Evolutionary conservation across 2,888 invertebrate genomes (phyloP), one percentile per base, ranked within the genome.

Genomic region (Pyrrhia umbra): DNA sequence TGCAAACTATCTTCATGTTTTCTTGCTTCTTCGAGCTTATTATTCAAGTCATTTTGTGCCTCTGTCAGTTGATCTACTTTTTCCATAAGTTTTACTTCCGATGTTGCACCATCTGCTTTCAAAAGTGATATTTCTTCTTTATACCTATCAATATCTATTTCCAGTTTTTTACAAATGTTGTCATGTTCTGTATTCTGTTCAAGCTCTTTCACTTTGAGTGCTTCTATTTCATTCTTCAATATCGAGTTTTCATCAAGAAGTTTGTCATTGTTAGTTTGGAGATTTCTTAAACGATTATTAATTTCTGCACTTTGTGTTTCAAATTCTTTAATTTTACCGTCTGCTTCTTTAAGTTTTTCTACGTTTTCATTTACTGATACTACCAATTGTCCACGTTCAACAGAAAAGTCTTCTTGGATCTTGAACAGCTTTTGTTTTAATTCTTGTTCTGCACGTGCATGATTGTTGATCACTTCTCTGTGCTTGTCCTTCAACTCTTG

Each of bases 401-500:
- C 64, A 18, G 92, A 85, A 77, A 88, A 92, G 67, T 93, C 93
- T 87, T 91, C 93, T 79, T 94, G 90, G 37, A 93, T 73, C 81
- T 95, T 93, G 59, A 93, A 93, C 47, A 95, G 73, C 51, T 92
- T 93, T 77, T 95, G 93, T 77, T 95, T 92, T 50, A 95, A 85
- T 80, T 95, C 94, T 85, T 95, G 95, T 83, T 95, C 93, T 62
- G 85, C 81, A 77, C 94, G 87, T 52, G 93, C 93, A 51, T 94
- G 88, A 75, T 91, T 93, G 68, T 92, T 91, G 10, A 85, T 80
- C n/a, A 89, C 88, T 78, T 94, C 93, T 75, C 93, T 90, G 45
- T 91, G 87, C 75, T 93, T 92, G 62, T 95, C 94, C 80, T 95
- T 92, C 2, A 96, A 81, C 6, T 92, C 89, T 79, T 96, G 95